A percentile compares a stretch with the other conserved stretches of the same genome.
phyloP scores from a whole-genome alignment of 1,140 invertebrate species.

The Scaptodrosophila lebanonensis region DNA sequence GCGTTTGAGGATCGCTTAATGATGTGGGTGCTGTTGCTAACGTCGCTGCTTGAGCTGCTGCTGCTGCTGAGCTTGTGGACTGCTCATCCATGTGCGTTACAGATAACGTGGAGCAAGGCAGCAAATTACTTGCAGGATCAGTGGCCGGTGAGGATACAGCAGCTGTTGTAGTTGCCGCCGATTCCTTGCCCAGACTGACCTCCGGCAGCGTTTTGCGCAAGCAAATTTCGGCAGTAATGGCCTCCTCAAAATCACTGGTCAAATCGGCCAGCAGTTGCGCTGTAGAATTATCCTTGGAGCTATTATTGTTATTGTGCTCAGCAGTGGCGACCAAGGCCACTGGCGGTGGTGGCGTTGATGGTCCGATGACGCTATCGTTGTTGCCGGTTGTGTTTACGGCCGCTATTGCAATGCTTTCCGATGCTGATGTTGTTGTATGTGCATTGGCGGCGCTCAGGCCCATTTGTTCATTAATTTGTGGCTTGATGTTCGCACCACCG shows the following conservation, averaged over 20 bases:
- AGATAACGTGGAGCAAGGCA: neutral
- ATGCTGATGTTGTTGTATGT: conserved; percentile 34
- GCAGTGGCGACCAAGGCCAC: neutral
- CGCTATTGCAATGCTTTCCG: neutral
- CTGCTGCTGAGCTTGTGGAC: conserved; percentile 5
- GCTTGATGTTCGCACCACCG: conserved; percentile 1
- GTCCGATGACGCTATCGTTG: neutral
- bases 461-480: conserved; percentile 60
- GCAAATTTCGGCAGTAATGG: conserved; percentile 68
- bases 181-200: conserved; percentile 50
- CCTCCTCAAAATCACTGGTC: conserved; percentile 57
- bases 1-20: too few relatives aligned
- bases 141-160: neutral
- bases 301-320: conserved; percentile 22
- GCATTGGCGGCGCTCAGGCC: conserved; percentile 58
- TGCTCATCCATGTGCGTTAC: neutral
- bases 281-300: conserved; percentile 58
- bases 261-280: conserved; percentile 62
- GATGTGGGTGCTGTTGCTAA: neutral
- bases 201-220: conserved; percentile 67
- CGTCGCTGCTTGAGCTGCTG: neutral
- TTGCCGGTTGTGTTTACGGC: neutral
- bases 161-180: neutral
- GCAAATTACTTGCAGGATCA: neutral
- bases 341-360: conserved; percentile 12